Conservation (phyloP, 2,113 vertebrate genomes). For the Nesoenas mayeri region DNA sequence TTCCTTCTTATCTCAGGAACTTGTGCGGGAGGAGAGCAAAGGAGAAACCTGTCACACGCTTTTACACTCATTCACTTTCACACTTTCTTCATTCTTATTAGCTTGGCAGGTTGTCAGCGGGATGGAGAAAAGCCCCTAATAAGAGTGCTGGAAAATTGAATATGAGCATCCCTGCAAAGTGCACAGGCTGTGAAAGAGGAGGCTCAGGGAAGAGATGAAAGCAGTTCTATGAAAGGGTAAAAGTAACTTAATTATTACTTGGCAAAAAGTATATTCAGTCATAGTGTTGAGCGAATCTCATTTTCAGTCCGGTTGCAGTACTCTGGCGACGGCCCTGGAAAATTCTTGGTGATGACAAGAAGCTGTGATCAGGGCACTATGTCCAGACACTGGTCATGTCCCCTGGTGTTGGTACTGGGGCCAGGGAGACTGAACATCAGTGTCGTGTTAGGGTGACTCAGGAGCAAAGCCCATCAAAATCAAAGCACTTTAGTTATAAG, state of each 20-base stretch:
- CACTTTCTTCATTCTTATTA: constrained; percentile 27
- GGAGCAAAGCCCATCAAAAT: background rate
- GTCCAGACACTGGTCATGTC: background rate
- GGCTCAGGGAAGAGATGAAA: background rate
- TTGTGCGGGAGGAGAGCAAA: background rate
- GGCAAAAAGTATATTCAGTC: background rate
- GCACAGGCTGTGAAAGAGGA: background rate
- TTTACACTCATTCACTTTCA: constrained; percentile 8
- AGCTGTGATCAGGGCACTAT: background rate
- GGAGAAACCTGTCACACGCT: background rate
- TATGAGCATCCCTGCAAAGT: background rate
- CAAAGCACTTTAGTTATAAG: background rate
- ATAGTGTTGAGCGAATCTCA: background rate
- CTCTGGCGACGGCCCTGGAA: background rate
- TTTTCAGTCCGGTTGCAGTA: background rate
- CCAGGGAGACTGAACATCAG: background rate
- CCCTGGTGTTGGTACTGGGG: background rate
- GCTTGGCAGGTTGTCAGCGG: background rate
- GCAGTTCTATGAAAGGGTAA: background rate
- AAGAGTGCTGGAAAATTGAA: background rate
- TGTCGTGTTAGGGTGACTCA: background rate
- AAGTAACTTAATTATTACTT: background rate
- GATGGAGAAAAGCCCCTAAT: background rate
- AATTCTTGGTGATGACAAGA: background rate
- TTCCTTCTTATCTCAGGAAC: background rate